These are phyloP conservation scores for Geotria australis DNA, from an alignment of 2,797 vertebrate species.

Conservation along the genomic window DNA sequence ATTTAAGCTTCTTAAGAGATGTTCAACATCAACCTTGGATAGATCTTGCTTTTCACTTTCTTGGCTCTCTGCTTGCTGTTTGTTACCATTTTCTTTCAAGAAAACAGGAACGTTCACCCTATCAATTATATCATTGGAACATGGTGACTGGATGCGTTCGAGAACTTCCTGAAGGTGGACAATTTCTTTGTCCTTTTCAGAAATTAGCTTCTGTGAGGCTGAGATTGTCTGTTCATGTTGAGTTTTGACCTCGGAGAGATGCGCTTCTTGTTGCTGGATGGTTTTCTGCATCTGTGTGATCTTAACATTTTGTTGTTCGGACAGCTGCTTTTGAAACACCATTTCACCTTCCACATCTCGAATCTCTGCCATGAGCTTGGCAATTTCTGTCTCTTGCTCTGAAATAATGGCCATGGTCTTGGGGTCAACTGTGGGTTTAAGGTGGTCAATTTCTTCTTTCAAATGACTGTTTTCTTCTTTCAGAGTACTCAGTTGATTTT, in stretches of 20 bases:
- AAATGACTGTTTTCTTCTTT: conserved; percentile 92
- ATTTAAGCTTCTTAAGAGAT: conserved; percentile 54
- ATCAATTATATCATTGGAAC: conserved; percentile 6
- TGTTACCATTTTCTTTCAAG: too few species aligned
- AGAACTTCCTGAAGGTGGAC: conserved; percentile 27
- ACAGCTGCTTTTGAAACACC: conserved; percentile 17
- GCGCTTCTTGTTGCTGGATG: conserved; percentile 33
- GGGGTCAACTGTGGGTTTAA: conserved; percentile 29
- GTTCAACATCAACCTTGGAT: conserved; percentile 69
- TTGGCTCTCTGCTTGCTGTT: conserved; percentile 15
- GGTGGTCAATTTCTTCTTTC: conserved; percentile 63
- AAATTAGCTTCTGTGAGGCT: conserved; percentile 32
- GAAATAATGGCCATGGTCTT: conserved; percentile 48
- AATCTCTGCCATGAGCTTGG: conserved; percentile 32
- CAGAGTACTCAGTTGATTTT: conserved; percentile 47
- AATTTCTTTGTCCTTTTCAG: conserved; percentile 55
- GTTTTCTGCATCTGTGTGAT: conserved; percentile 29
- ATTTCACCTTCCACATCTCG: conserved; percentile 34
- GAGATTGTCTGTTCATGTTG: conserved; percentile 42
- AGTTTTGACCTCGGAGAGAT: conserved; percentile 36
- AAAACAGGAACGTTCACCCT: too few species aligned
- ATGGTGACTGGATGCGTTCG: conserved; percentile 23
- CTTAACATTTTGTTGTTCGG: conserved; percentile 39
- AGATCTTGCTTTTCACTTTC: conserved; percentile 85
- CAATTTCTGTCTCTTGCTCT: conserved; percentile 61